These are phyloP conservation scores for Saccopteryx bilineata DNA, from an alignment of 2,113 vertebrate species.

Conservation along the genomic window DNA sequence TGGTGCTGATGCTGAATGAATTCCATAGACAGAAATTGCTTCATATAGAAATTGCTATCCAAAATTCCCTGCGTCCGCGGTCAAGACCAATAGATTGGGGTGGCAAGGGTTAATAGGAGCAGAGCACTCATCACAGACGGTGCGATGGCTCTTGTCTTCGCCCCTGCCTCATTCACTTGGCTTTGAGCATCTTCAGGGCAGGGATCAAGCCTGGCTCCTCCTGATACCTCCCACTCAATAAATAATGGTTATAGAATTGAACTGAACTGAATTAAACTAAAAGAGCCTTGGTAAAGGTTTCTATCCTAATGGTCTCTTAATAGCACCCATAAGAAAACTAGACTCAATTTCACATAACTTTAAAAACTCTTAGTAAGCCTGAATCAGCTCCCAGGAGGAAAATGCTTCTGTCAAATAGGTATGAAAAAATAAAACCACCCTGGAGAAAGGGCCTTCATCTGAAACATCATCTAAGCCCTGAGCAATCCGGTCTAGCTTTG, in stretches of 20 bases:
- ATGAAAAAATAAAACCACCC: neutral
- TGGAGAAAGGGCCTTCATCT: neutral
- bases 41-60: neutral
- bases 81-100: neutral
- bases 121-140: neutral
- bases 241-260: slow-evolving; percentile 2
- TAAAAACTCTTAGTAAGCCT: neutral
- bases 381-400: slow-evolving; percentile 31
- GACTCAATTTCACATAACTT: slow-evolving; percentile 23
- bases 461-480: neutral
- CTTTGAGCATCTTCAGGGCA: slow-evolving; percentile 46
- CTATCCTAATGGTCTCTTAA: slow-evolving; percentile 42
- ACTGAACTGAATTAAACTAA: slow-evolving; percentile 13
- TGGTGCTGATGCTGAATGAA: neutral
- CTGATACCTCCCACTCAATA: neutral
- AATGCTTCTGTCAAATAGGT: slow-evolving; percentile 47
- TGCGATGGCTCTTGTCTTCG: neutral
- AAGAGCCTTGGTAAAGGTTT: neutral
- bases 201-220: slow-evolving; percentile 50
- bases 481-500: neutral
- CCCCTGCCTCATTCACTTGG: neutral
- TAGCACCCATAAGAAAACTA: slow-evolving; percentile 58
- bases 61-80: neutral
- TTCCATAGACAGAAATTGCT: neutral
- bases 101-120: neutral